Evolutionary conservation across 2,113 vertebrate species (phyloP), one percentile per base, ranked within the genome.

Genomic region (Varanus salvator): DNA sequence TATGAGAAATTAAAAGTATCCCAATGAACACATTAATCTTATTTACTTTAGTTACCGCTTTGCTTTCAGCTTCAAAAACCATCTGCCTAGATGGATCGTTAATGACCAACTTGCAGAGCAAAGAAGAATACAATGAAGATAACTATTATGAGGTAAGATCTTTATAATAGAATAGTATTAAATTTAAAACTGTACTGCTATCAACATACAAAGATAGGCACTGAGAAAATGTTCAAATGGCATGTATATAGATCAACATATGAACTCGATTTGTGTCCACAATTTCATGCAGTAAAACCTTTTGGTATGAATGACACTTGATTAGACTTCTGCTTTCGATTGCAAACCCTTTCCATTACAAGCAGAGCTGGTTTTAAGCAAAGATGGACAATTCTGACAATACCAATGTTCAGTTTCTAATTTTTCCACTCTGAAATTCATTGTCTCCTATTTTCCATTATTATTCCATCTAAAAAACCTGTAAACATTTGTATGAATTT

Each of bases 61-160:
- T 92, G 77, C 92, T 96, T 91, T 95, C 97, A 91, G 95, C 94
- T 90, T 91, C 96, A 0, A 95, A 92, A 5, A 92, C 86, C 12
- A 81, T 88, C 31, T 97, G 95, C 91, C 78, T 94, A 52, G 95
- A 95, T 91, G 96, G 96, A 91, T 84, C 2, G 1, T 72, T 90
- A 87, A 93, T 94, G 71, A 74, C 76, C 89, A 93, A 75, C 81
- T 90, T 95, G 93, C 86, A 94, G 76, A 95, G 87, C 87, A 94
- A 89, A 95, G 96, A 97, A 93, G 96, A 97, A 0, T 85, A 75
- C 50, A 93, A 93, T 34, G 83, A 93, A 76, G 90, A 92, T 82
- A 94, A 91, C 78, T 96, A 96, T 88, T 92, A 87, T 0, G 21
- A 96, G 97, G 97, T 97, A 97, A 97, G 96, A 87, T 19, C 75